A percentile compares a stretch with the other conserved stretches of the same genome.
phyloP scores from a whole-genome alignment of 2,113 vertebrate genomes.

The Petaurus breviceps region DNA sequence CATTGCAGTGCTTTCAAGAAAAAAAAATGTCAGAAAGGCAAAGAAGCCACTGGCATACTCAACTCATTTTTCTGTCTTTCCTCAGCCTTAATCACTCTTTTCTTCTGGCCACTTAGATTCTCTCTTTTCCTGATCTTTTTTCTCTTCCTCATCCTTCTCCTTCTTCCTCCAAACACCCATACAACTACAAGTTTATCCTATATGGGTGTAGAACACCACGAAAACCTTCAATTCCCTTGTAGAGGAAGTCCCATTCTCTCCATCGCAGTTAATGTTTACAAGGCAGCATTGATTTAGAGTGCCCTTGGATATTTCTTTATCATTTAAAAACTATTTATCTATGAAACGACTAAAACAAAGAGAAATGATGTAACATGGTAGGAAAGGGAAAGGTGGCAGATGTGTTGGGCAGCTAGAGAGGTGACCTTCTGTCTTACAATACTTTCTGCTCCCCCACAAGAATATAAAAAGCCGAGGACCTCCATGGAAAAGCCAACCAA shows the following conservation, averaged over 20 bases:
- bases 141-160: background rate
- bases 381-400: constrained; percentile 47
- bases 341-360: background rate
- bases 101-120: too few species aligned
- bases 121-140: background rate
- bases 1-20: too few species aligned
- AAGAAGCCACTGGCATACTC: too few species aligned
- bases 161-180: background rate
- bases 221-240: background rate
- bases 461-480: constrained; percentile 28
- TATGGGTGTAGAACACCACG: background rate
- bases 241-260: background rate
- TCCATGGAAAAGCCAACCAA: too few species aligned
- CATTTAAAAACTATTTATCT: background rate
- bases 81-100: too few species aligned
- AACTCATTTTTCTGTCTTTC: too few species aligned
- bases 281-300: background rate
- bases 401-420: background rate
- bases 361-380: constrained; percentile 24
- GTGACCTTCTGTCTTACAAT: rapidly evolving
- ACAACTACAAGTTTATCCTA: background rate
- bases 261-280: background rate
- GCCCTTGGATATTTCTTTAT: constrained; percentile 1
- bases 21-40: too few species aligned
- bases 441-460: rapidly evolving